phyloP scores from a whole-genome alignment of 1,140 invertebrate genomes.

The Drosophila ercepeae region DNA sequence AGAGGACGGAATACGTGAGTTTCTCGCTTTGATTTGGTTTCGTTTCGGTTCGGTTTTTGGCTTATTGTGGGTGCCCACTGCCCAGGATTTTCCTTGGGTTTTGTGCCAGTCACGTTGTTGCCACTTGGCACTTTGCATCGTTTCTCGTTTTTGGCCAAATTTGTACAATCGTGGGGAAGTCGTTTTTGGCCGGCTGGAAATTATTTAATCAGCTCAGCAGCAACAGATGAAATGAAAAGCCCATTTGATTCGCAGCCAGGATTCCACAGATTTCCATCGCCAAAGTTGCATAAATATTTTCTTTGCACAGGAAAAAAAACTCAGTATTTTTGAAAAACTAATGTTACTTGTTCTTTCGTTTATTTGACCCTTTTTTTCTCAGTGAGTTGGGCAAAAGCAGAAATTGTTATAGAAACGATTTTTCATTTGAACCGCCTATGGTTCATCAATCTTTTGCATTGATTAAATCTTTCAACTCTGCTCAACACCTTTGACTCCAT shows the following conservation, averaged over 20 bases:
- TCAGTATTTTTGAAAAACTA: neutral
- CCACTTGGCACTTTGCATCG: constrained; percentile 72
- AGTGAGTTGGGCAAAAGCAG: neutral
- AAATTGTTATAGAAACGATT: neutral
- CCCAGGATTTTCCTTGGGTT: constrained; percentile 44
- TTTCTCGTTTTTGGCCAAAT: constrained; percentile 26
- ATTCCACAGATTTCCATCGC: constrained; percentile 24
- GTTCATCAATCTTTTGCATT: constrained; percentile 32
- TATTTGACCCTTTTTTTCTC: neutral
- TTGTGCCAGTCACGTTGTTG: constrained; percentile 73
- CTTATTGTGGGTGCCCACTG: constrained; percentile 36
- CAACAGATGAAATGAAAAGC: constrained; percentile 41
- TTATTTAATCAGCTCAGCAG: constrained; percentile 53
- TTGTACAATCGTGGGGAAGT: constrained; percentile 37
- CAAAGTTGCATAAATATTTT: constrained; percentile 39
- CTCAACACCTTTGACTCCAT: constrained; percentile 44
- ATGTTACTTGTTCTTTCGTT: neutral
- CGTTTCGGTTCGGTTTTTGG: constrained; percentile 19
- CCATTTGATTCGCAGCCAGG: constrained; percentile 23
- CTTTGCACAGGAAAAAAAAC: neutral
- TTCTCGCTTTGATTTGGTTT: constrained; percentile 28
- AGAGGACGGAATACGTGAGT: constrained; percentile 31
- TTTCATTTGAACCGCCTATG: neutral
- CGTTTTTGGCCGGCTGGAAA: constrained; percentile 36
- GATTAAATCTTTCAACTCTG: constrained; percentile 27